phyloP scores from a whole-genome alignment of 1,140 invertebrate genomes.

The Dufourea novaeangliae region DNA sequence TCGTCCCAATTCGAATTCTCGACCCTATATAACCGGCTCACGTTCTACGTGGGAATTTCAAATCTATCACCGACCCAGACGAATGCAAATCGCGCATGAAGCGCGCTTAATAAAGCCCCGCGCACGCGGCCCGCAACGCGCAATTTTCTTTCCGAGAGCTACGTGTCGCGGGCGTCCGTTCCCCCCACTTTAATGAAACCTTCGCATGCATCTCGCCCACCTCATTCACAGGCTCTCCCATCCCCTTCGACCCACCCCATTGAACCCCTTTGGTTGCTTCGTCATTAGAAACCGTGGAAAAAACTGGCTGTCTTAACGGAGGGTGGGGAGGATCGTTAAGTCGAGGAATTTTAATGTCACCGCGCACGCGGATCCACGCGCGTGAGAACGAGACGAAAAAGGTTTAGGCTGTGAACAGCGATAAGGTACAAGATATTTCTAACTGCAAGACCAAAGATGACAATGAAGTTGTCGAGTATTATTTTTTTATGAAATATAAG shows the following conservation, averaged over 20 bases:
- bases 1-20: slow-evolving; percentile 60
- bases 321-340: slow-evolving; percentile 39
- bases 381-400: neutral
- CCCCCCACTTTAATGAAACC: slow-evolving; percentile 51
- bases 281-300: neutral
- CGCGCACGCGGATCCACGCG: neutral
- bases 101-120: slow-evolving; percentile 66
- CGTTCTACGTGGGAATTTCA: slow-evolving; percentile 66
- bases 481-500: no score
- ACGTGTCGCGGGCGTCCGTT: slow-evolving; percentile 48
- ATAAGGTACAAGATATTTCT: no score
- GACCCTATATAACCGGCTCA: slow-evolving; percentile 60
- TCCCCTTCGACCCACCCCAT: slow-evolving; percentile 32
- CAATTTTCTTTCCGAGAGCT: slow-evolving; percentile 66
- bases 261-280: slow-evolving; percentile 19
- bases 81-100: slow-evolving; percentile 69
- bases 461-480: no score
- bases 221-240: no score
- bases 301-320: neutral
- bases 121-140: slow-evolving; percentile 64
- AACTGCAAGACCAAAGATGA: no score
- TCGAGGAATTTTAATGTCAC: no score
- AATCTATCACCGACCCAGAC: slow-evolving; percentile 69
- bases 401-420: neutral
- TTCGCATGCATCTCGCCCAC: slow-evolving; percentile 35